Conservation (phyloP, 1,140 invertebrate species). For the Drosophila prosaltans region DNA sequence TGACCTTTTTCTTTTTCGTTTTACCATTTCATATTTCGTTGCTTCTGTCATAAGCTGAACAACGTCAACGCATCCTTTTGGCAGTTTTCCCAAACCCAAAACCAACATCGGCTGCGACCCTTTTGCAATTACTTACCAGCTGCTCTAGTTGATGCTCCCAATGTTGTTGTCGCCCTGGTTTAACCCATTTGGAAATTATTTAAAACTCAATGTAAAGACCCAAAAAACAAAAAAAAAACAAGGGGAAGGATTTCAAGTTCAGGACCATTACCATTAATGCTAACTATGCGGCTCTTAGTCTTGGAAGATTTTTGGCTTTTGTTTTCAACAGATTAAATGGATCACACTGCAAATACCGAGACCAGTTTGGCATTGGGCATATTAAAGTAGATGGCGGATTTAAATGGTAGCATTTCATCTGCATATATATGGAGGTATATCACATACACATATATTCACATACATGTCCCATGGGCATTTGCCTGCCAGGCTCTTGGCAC, state of each 20-base stretch:
- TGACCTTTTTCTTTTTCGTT: constrained; percentile 62
- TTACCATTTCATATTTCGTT: constrained; percentile 68
- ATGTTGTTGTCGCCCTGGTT: constrained; percentile 35
- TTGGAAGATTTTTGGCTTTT: constrained; percentile 16
- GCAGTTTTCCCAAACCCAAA: constrained; percentile 26
- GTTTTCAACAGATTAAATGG: constrained; percentile 19
- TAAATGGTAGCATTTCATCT: constrained; percentile 26
- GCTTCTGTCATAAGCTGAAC: constrained; percentile 17
- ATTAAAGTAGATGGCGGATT: constrained; percentile 17
- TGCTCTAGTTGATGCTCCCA: constrained; percentile 17
- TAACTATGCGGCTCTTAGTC: constrained; percentile 27
- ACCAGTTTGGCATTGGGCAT: background rate
- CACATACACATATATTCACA: constrained; percentile 3
- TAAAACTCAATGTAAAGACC: constrained; percentile 61
- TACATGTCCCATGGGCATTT: constrained; percentile 63
- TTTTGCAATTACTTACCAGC: constrained; percentile 39
- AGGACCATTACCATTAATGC: constrained; percentile 53
- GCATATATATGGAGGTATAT: constrained; percentile 11
- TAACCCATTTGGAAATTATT: constrained; percentile 55
- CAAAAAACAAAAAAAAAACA: constrained; percentile 7
- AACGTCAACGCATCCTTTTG: constrained; percentile 55
- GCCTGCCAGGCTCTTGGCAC: constrained; percentile 73
- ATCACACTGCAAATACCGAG: background rate
- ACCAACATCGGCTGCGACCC: constrained; percentile 2
- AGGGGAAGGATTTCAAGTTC: constrained; percentile 59